Conservation (phyloP, 2,888 invertebrate genomes). For the Agriopis marginaria region DNA sequence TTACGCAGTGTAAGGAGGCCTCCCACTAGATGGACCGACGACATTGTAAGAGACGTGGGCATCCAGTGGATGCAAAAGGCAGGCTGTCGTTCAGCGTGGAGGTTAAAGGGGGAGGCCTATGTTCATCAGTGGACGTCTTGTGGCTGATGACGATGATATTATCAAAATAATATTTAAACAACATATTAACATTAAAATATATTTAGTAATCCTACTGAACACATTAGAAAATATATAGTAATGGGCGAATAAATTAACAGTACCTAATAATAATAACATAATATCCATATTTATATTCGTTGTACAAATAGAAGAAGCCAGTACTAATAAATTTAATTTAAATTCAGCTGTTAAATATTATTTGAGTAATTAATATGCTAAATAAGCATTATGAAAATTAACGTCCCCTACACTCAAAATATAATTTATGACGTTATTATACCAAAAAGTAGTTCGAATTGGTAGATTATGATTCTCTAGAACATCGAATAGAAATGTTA, state of each 20-base stretch:
- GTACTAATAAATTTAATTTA: slow-evolving; percentile 37
- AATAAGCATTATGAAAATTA: slow-evolving; percentile 44
- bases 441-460: slow-evolving; percentile 19
- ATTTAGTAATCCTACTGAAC: background rate
- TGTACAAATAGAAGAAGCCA: slow-evolving; percentile 31
- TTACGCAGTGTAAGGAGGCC: too few species aligned
- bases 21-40: too few species aligned
- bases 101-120: too few species aligned
- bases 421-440: slow-evolving; percentile 44
- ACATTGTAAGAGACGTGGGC: too few species aligned
- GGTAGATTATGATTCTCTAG: slow-evolving; percentile 1
- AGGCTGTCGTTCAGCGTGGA: too few species aligned
- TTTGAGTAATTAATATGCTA: slow-evolving; percentile 37
- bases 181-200: background rate
- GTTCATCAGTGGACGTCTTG: too few species aligned
- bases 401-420: slow-evolving; percentile 38
- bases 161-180: background rate
- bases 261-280: background rate
- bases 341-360: slow-evolving; percentile 37
- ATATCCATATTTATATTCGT: slow-evolving; percentile 17
- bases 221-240: background rate
- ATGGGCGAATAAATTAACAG: background rate
- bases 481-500: slow-evolving; percentile 5
- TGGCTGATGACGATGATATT: too few species aligned
- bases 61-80: too few species aligned